Base-by-base conservation (phyloP, 2,113 vertebrate species). In the Lethenteron reissneri region DNA sequence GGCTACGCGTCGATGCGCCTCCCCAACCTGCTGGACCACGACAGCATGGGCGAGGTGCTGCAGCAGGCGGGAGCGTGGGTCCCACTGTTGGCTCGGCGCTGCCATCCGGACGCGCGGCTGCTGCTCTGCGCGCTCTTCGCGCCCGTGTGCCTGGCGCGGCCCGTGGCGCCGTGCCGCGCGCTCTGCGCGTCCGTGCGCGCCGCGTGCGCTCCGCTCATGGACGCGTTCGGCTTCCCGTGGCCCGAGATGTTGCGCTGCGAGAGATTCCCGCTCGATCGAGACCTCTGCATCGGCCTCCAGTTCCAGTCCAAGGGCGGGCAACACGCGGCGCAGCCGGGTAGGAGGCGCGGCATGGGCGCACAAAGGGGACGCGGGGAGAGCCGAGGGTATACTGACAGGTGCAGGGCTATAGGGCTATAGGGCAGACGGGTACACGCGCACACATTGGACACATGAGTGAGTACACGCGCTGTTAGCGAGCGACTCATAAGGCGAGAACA, bases 91-190 rank as follows among this genome's bases (percentile, higher is more conserved):
- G 79, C 78, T 73, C 86, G 85, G 72, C 81, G 77, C 64, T 85
- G 85, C 74, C 85, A 86, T 78, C 71, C 69, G 9, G 85, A 87
- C 77, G 83, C 84, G 68, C 83, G 81, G 76, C 84, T 81, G 78
- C 86, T 87, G 74, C 78, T 87, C 68, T 87, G 85, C 78, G 83
- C 85, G 3, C 82, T 87, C 57, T 86, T 85, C 17, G 82, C 84
- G 2, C 85, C 85, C 11, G 84, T 85, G 71, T 87, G 85, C 68
- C 71, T 83, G 68, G 57, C 77, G 72, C 77, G 74, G 17, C 78
- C 84, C 12, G 73, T 87, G 2, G 79, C 78, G 57, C 85, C 84
- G 4, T 87, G 85, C 75, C 25, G 79, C 58, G 74, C 74, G 68
- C 81, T 86, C 57, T 87, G 85, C 58, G 80, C 82, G 73, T 81